Conservation (phyloP, 2,888 invertebrate genomes). For the Philhelius pedissequus region DNA sequence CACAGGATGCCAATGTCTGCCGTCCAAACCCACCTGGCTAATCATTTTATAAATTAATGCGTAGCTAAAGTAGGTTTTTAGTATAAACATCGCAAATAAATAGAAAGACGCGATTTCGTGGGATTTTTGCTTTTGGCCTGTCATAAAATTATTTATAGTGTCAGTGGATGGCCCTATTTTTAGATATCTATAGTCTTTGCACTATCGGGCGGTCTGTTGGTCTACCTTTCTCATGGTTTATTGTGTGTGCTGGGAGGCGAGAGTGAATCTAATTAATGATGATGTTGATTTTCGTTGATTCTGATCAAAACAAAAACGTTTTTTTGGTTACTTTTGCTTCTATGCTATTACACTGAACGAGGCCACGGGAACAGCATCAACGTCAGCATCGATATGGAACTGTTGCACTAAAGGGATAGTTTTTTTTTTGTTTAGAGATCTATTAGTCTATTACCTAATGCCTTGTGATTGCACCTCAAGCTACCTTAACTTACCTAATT, state of each 20-base stretch:
- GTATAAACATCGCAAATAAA: slow-evolving; percentile 53
- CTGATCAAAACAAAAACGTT: slow-evolving; percentile 45
- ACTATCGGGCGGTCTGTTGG: background rate
- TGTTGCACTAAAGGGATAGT: background rate
- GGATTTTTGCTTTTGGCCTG: slow-evolving; percentile 46
- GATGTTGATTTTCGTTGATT: slow-evolving; percentile 15
- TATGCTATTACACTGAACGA: slow-evolving; percentile 26
- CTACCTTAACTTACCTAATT: background rate
- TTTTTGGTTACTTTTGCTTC: slow-evolving; percentile 28
- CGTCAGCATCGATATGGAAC: background rate
- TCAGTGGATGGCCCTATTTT: slow-evolving; percentile 55
- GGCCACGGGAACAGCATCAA: slow-evolving; percentile 35
- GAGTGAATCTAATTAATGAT: slow-evolving; percentile 29
- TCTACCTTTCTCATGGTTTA: background rate
- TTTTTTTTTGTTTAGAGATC: background rate
- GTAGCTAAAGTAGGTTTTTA: slow-evolving; percentile 17
- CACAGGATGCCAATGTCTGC: background rate
- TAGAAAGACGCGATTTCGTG: slow-evolving; percentile 41
- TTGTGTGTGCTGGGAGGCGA: slow-evolving; percentile 14
- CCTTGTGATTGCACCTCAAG: background rate
- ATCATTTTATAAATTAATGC: slow-evolving; percentile 23
- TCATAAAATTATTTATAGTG: slow-evolving; percentile 66
- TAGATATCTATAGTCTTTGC: slow-evolving; percentile 46
- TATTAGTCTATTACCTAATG: background rate
- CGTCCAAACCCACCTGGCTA: slow-evolving; percentile 1